Conservation (phyloP, 2,888 invertebrate genomes). For the Tortricodes alternella region DNA sequence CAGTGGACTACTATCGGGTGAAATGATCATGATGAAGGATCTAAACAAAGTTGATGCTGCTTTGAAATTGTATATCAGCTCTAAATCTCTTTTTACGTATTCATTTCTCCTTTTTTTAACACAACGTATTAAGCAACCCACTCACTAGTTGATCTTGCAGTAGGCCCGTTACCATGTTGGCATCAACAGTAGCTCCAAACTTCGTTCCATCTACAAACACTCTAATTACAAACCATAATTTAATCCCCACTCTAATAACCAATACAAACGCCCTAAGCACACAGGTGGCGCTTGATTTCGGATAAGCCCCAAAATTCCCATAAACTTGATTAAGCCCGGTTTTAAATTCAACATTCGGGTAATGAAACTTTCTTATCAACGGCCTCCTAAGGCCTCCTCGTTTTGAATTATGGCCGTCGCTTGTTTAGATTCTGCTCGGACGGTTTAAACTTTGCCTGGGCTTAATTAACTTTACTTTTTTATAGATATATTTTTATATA, state of each 20-base stretch:
- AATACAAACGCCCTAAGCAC: conserved; percentile 75
- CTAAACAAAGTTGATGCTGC: too few species aligned
- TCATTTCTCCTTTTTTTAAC: too few species aligned
- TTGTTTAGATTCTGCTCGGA: conserved; percentile 53
- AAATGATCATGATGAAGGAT: too few species aligned
- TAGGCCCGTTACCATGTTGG: too few species aligned
- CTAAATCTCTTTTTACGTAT: too few species aligned
- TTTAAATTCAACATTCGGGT: conserved; percentile 79
- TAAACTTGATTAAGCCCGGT: conserved; percentile 77
- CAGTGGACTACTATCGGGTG: too few species aligned
- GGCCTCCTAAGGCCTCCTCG: conserved; percentile 52
- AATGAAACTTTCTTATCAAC: conserved; percentile 82
- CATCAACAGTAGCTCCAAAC: too few species aligned
- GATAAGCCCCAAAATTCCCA: conserved; percentile 49
- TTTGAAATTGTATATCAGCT: too few species aligned
- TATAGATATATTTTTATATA: too few species aligned
- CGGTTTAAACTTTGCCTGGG: conserved; percentile 31
- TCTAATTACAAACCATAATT: conserved; percentile 32
- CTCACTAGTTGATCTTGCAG: too few species aligned
- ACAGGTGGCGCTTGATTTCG: conserved; percentile 69
- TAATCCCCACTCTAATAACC: conserved; percentile 56
- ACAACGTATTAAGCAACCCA: too few species aligned
- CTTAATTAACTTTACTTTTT: conserved; percentile 43
- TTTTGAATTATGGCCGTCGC: conserved; percentile 73
- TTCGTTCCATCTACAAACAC: background rate